Evolutionary conservation across 2,113 vertebrate species (phyloP), one percentile per base, ranked within the genome.

Genomic region (Puffinus mauretanicus): DNA sequence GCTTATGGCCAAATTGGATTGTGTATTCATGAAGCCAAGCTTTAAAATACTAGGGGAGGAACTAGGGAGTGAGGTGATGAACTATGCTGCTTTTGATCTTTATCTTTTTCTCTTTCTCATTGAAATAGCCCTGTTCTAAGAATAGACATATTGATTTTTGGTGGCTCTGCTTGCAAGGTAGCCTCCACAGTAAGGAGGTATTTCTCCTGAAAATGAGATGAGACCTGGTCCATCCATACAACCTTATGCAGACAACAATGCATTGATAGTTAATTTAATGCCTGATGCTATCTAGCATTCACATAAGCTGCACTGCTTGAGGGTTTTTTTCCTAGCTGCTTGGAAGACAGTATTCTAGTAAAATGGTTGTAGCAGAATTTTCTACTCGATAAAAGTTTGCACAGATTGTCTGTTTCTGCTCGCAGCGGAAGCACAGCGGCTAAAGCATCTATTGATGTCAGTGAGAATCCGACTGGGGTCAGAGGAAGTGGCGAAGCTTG

Each of bases 381-480:
- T 82, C 18, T 64, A 3, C 25, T 57, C 5, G 2, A 5, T 34
- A 25, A 3, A 69, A 62, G 1, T 34, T 72, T 55, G 22, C 58
- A 16, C 30, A 46, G 38, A 7, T 76, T 52, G 55, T 22, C 34
- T 62, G 12, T 38, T 32, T 16, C 10, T 21, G 32, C 91, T 78
- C 0, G 0, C 27, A 20, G 80, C 1, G 5, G 49, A 51, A 57
- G 64, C 40, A 9, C 54, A 6, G 44, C 4, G 6, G 29, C 61
- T 26, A 4, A 19, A 46, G 54, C 15, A 0, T 61, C 49, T 42
- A 1, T 10, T 70, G 70, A 0, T 77, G 42, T n/a, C 34, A 15
- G 38, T 6, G 52, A 42, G 86, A 54, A 71, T n/a, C 42, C 34
- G 13, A 14, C 0, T 27, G 61, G n/a, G 60, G n/a, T 75, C 83